phyloP scores from a whole-genome alignment of 2,888 invertebrate species.

The Epirrhoe alternata region DNA sequence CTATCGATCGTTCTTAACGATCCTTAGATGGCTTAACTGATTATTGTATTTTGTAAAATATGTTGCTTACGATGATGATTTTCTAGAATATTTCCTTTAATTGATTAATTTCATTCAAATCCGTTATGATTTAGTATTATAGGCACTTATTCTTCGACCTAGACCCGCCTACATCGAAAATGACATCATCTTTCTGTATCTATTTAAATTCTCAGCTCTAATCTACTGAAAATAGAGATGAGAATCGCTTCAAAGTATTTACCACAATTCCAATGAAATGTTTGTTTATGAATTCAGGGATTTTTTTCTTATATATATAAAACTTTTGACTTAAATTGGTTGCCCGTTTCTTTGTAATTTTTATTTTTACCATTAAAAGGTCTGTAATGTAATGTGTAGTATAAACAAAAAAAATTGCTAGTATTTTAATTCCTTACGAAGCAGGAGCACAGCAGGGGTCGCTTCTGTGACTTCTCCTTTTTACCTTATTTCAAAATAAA shows the following conservation, averaged over 20 bases:
- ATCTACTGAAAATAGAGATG: background rate
- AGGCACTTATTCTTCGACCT: conserved; percentile 27
- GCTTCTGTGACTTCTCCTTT: too few relatives aligned
- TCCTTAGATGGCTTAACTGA: too few relatives aligned
- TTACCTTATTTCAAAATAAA: too few relatives aligned
- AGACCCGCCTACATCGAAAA: conserved; percentile 31
- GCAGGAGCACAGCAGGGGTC: too few relatives aligned
- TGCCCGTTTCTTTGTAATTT: background rate
- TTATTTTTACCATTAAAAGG: too few relatives aligned
- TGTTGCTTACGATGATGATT: background rate
- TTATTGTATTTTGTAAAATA: too few relatives aligned
- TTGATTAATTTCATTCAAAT: conserved; percentile 19
- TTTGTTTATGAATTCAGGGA: conserved; percentile 13
- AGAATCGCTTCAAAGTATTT: background rate
- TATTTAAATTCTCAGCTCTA: conserved; percentile 11
- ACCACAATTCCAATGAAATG: conserved; percentile 6
- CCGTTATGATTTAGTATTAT: conserved; percentile 22
- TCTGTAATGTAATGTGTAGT: too few relatives aligned
- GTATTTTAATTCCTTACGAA: too few relatives aligned
- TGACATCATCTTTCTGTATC: conserved; percentile 34
- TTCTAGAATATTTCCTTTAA: conserved; percentile 7
- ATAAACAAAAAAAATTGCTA: too few relatives aligned
- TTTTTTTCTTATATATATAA: conserved; percentile 5
- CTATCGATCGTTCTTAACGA: too few relatives aligned
- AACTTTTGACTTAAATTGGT: conserved; percentile 12